Percentiles rank a stretch among this genome's conserved stretches.
phyloP scores from a whole-genome alignment of 2,797 vertebrate genomes.

The Manis crassicaudata region DNA sequence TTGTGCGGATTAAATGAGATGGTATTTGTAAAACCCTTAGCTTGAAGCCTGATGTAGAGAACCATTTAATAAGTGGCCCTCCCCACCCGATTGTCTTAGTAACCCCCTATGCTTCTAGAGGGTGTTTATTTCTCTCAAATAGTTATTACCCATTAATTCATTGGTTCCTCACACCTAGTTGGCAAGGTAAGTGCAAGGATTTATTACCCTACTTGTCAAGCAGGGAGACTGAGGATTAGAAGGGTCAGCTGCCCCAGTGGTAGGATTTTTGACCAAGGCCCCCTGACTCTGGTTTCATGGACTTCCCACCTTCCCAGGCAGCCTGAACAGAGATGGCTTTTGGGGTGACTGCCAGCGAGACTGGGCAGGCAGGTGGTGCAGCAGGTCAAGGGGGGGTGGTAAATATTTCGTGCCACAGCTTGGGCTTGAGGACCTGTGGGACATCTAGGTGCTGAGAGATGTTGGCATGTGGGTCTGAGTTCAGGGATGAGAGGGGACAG shows the following conservation, averaged over 20 bases:
- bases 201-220: neutral
- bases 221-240: neutral
- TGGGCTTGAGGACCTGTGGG: neutral
- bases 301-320: neutral
- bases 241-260: neutral
- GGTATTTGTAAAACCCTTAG: neutral
- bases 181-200: neutral
- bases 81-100: neutral
- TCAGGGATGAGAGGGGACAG: neutral
- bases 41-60: neutral
- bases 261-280: neutral
- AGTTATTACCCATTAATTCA: neutral
- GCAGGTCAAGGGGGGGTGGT: accelerated
- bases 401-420: neutral
- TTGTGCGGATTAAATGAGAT: neutral
- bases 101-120: neutral
- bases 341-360: neutral
- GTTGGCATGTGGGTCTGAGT: neutral
- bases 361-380: neutral
- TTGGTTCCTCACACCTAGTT: neutral
- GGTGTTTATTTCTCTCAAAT: neutral
- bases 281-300: neutral
- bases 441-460: neutral
- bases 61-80: neutral
- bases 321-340: neutral